Conservation (phyloP, 1,140 invertebrate genomes). For the Teleogryllus occipitalis region DNA sequence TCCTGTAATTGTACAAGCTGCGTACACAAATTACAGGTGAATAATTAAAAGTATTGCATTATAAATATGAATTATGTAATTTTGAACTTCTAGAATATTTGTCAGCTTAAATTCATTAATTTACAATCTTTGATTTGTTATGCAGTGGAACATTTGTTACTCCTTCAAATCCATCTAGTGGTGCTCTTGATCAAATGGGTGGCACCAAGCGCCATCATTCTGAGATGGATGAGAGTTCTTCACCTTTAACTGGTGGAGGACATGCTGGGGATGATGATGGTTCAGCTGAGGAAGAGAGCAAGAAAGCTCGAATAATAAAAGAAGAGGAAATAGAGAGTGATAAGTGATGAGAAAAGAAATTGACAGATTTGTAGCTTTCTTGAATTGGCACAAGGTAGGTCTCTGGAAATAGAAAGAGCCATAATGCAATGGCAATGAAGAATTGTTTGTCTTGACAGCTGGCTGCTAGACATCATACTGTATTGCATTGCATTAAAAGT, state of each 20-base stretch:
- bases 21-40: slow-evolving; percentile 42
- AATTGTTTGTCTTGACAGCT: not conserved
- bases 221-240: slow-evolving; percentile 15
- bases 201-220: slow-evolving; percentile 19
- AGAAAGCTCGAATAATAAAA: slow-evolving; percentile 19
- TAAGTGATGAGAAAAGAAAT: slow-evolving; percentile 7
- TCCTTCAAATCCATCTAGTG: slow-evolving; percentile 13
- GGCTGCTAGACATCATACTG: not conserved
- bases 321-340: slow-evolving; percentile 11
- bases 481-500: not conserved
- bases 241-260: not conserved
- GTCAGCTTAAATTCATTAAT: not conserved
- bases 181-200: slow-evolving; percentile 13
- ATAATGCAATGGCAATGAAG: not conserved
- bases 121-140: slow-evolving; percentile 6
- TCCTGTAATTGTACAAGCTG: slow-evolving; percentile 46
- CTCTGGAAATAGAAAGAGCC: not conserved
- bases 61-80: no score
- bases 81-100: not conserved
- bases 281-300: slow-evolving; percentile 13
- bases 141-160: slow-evolving; percentile 22
- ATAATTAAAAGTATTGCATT: not conserved
- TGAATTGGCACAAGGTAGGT: not conserved
- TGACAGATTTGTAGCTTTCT: slow-evolving; percentile 9
- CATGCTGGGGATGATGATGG: slow-evolving; percentile 13